These are phyloP conservation scores for Nowickia ferox DNA, from an alignment of 2,888 invertebrate genomes.

Conservation along the genomic window DNA sequence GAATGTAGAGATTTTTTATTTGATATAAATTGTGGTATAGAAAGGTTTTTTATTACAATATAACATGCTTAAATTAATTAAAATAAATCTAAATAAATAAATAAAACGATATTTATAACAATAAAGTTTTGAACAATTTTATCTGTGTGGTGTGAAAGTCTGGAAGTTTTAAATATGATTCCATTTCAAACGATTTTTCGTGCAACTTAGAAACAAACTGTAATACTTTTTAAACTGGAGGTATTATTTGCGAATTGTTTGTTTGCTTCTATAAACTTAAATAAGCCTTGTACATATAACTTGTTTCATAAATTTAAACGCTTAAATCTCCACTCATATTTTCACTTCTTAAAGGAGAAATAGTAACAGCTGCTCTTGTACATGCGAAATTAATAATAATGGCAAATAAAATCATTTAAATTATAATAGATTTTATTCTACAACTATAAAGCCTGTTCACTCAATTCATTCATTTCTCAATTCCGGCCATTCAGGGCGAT, in stretches of 20 bases:
- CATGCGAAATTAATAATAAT: neutral
- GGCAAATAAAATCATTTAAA: slow-evolving; percentile 2
- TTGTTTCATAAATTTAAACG: neutral
- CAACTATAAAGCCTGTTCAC: neutral
- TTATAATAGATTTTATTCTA: neutral
- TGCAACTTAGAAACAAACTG: too few species aligned
- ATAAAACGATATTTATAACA: too few species aligned
- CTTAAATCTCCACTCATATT: neutral
- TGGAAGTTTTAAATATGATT: too few species aligned
- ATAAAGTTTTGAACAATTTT: too few species aligned
- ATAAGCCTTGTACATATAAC: neutral
- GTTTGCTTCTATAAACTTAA: neutral
- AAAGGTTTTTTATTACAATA: too few species aligned
- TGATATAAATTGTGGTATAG: too few species aligned
- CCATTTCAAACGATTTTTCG: too few species aligned
- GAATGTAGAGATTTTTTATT: too few species aligned
- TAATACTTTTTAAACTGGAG: too few species aligned
- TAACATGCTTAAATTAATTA: too few species aligned
- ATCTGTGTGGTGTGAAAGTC: too few species aligned
- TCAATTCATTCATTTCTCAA: slow-evolving; percentile 1
- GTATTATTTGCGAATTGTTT: neutral
- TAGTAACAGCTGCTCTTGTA: neutral
- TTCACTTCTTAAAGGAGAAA: neutral
- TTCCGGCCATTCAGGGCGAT: neutral
- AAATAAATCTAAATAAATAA: too few species aligned